A percentile compares a stretch with the other conserved stretches of the same genome.
phyloP scores from a whole-genome alignment of 2,113 vertebrate genomes.

The Ornithorhynchus anatinus region DNA sequence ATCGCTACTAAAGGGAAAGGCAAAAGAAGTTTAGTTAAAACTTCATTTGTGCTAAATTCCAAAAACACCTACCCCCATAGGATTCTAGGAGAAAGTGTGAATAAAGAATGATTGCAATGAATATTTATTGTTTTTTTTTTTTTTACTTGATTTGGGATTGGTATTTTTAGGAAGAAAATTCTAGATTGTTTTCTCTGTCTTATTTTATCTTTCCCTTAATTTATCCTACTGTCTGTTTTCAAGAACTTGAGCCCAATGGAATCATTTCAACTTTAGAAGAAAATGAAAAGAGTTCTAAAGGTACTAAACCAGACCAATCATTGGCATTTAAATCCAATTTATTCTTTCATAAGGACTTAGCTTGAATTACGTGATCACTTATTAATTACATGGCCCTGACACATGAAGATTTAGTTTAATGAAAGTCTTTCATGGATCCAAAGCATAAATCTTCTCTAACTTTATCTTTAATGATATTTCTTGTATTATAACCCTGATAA shows the following conservation, averaged over 20 bases:
- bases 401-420: neutral
- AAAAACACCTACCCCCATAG: neutral
- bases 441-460: slow-evolving; percentile 14
- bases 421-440: neutral
- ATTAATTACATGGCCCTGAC: slow-evolving; percentile 18
- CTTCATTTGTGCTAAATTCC: slow-evolving; percentile 25
- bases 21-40: slow-evolving; percentile 15
- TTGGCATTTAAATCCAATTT: slow-evolving; percentile 34
- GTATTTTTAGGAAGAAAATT: slow-evolving; percentile 28
- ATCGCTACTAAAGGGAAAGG: neutral
- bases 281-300: neutral
- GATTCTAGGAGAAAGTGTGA: slow-evolving; percentile 37
- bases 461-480: neutral
- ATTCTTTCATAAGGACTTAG: neutral
- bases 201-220: slow-evolving; percentile 8
- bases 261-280: neutral
- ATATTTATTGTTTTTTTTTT: slow-evolving; percentile 15
- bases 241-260: neutral
- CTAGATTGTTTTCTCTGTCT: slow-evolving; percentile 38
- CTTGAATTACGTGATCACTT: neutral
- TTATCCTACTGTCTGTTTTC: slow-evolving; percentile 19
- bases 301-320: slow-evolving; percentile 11
- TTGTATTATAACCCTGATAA: slow-evolving; percentile 11
- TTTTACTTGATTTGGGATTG: slow-evolving; percentile 44
- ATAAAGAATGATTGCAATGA: slow-evolving; percentile 21